Conservation (phyloP, 1,140 invertebrate genomes). For the Drosophila lowei region DNA sequence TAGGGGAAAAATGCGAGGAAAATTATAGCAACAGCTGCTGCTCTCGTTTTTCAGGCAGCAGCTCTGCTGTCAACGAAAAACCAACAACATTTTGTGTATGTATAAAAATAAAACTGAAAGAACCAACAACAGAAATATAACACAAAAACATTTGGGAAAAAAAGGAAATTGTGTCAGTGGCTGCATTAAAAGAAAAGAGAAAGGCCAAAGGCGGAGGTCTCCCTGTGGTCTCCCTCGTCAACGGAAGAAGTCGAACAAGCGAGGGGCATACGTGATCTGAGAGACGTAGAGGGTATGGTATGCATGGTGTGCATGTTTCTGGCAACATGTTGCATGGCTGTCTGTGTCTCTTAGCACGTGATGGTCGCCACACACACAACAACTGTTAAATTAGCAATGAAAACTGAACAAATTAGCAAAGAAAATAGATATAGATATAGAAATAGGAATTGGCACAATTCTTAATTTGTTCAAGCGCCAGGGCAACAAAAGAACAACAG, state of each 20-base stretch:
- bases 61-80: slow-evolving; percentile 46
- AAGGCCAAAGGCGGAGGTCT: slow-evolving; percentile 54
- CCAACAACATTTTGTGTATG: slow-evolving; percentile 30
- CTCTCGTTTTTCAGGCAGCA: slow-evolving; percentile 57
- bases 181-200: slow-evolving; percentile 44
- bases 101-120: slow-evolving; percentile 71
- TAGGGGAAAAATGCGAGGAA: slow-evolving; percentile 19
- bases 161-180: slow-evolving; percentile 68
- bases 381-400: slow-evolving; percentile 24
- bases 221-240: slow-evolving; percentile 1
- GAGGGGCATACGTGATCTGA: slow-evolving; percentile 37
- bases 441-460: slow-evolving; percentile 48
- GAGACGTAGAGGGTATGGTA: neutral
- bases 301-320: slow-evolving; percentile 28
- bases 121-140: slow-evolving; percentile 26
- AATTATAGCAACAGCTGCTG: slow-evolving; percentile 62
- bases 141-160: slow-evolving; percentile 15
- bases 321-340: slow-evolving; percentile 34
- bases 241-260: too few relatives aligned
- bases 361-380: slow-evolving; percentile 18
- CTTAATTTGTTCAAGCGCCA: slow-evolving; percentile 51
- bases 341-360: slow-evolving; percentile 15
- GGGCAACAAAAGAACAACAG: neutral
- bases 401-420: slow-evolving; percentile 2
- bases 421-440: slow-evolving; percentile 11